These are phyloP conservation scores for Metridium senile DNA, from an alignment of 92 coral and sea anemone genomes.

Conservation along the genomic window DNA sequence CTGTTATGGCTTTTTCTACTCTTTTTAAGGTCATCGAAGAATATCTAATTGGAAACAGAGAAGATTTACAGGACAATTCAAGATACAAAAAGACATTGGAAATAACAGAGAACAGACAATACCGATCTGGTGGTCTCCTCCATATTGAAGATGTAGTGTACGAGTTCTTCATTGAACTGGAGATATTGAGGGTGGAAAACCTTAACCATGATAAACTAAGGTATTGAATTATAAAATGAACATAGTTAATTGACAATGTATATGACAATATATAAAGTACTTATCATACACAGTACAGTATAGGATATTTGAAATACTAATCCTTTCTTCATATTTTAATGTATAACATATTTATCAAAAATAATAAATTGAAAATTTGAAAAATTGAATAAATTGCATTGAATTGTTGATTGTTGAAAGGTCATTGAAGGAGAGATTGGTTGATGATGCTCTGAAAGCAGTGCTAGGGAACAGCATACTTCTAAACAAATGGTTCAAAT, in stretches of 20 bases:
- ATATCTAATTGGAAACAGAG: conserved; percentile 10
- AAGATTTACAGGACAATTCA: background rate
- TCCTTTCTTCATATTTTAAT: too few relatives aligned
- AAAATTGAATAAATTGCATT: too few relatives aligned
- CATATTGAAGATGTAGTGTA: conserved; percentile 23
- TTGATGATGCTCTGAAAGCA: background rate
- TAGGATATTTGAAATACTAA: too few relatives aligned
- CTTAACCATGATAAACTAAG: conserved; percentile 22
- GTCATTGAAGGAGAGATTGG: background rate
- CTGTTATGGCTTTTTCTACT: too few relatives aligned
- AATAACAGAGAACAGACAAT: conserved; percentile 34
- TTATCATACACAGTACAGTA: too few relatives aligned
- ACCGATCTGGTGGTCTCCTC: conserved; percentile 22
- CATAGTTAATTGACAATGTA: too few relatives aligned
- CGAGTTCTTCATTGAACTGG: conserved; percentile 23
- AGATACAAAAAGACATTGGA: conserved; percentile 32
- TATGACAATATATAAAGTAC: too few relatives aligned
- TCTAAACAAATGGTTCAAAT: conserved; percentile 16
- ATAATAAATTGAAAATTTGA: too few relatives aligned
- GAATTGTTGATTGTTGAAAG: too few relatives aligned
- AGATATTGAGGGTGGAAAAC: conserved; percentile 5
- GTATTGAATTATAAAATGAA: too few relatives aligned
- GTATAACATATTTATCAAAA: too few relatives aligned
- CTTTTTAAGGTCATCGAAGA: conserved; percentile 15
- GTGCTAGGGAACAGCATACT: background rate